Percentiles rank a stretch among this genome's conserved stretches.
phyloP scores from a whole-genome alignment of 2,113 vertebrate species.

The Cariama cristata region DNA sequence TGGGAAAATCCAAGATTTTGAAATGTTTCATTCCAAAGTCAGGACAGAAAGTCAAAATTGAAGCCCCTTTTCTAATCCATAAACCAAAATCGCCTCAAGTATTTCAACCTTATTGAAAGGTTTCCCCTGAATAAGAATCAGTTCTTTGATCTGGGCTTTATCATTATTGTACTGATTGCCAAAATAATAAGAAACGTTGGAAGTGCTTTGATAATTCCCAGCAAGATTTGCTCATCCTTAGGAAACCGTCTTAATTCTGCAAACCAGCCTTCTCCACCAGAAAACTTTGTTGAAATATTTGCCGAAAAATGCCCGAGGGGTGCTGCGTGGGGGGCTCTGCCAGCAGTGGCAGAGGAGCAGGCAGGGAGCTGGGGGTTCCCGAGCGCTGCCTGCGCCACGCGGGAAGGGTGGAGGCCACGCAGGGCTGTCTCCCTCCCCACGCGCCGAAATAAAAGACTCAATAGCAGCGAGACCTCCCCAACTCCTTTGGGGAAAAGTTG shows the following conservation, averaged over 20 bases:
- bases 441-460: neutral
- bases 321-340: accelerated
- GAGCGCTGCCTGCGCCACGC: accelerated
- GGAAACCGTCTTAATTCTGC: accelerated
- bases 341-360: neutral
- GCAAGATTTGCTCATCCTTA: neutral
- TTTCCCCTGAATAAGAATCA: neutral
- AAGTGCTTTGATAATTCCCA: neutral
- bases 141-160: neutral
- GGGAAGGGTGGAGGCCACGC: accelerated
- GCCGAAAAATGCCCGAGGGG: neutral
- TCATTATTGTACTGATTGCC: neutral
- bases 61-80: neutral
- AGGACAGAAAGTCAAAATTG: neutral
- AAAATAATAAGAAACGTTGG: neutral
- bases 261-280: accelerated
- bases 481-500: neutral
- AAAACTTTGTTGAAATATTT: neutral
- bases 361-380: neutral
- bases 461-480: accelerated
- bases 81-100: neutral
- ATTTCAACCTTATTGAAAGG: accelerated
- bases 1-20: neutral
- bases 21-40: neutral
- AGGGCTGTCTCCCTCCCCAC: neutral